Percentiles rank a stretch among this genome's conserved stretches.
These are phyloP conservation scores for Drosophila helvetica DNA, from an alignment of 2,888 invertebrate genomes.

Conservation along the genomic window DNA sequence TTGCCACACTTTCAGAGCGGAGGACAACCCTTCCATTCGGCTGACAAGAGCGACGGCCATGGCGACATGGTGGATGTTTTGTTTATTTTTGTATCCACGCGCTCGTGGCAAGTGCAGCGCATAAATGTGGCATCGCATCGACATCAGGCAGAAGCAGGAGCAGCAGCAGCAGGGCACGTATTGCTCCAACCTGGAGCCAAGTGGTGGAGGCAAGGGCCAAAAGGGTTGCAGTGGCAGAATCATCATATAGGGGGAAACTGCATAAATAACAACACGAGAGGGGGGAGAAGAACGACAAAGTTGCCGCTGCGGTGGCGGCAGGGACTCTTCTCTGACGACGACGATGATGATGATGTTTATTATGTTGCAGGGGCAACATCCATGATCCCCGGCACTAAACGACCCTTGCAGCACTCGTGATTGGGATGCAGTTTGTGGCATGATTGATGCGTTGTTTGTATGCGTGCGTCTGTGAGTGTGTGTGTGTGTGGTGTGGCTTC, in stretches of 20 bases:
- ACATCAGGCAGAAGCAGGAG: constrained; percentile 33
- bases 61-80: constrained; percentile 22
- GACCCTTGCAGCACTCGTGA: constrained; percentile 49
- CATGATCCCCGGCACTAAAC: constrained; percentile 38
- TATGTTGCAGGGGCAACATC: constrained; percentile 45
- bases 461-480: constrained; percentile 9
- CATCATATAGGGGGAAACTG: constrained; percentile 9
- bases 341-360: constrained; percentile 63
- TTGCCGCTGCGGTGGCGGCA: constrained; percentile 9
- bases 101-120: constrained; percentile 69
- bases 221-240: constrained; percentile 59
- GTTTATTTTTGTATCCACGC: constrained; percentile 64
- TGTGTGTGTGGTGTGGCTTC: constrained; percentile 32
- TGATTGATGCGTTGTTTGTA: constrained; percentile 53
- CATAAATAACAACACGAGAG: constrained; percentile 30
- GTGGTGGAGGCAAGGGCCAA: constrained; percentile 47
- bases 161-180: constrained; percentile 35
- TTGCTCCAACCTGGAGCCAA: constrained; percentile 7
- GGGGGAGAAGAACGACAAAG: constrained; percentile 16
- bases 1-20: constrained; percentile 48
- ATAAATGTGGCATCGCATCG: constrained; percentile 61
- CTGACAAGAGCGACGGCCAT: neutral
- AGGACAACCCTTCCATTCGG: constrained; percentile 26
- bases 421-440: constrained; percentile 52
- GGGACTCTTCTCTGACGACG: constrained; percentile 17